Percentiles rank a stretch among this genome's conserved stretches.
Evolutionary conservation across 2,113 vertebrate genomes (phyloP).

Genomic region (Crotalus helleri): DNA sequence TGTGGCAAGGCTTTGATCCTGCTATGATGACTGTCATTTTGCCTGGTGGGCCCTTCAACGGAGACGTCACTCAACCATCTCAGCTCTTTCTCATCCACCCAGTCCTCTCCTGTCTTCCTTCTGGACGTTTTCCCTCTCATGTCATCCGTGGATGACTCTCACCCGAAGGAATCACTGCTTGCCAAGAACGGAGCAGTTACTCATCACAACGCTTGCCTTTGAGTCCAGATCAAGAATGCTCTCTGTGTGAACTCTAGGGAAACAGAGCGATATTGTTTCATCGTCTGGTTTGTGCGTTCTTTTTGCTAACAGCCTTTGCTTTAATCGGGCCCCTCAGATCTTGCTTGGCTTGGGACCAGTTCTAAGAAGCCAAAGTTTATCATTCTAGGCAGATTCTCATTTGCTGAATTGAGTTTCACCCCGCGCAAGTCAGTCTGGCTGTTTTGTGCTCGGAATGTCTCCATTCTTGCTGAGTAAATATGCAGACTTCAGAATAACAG

Average conservation of each 20-base stretch:
- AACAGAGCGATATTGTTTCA: constrained; percentile 38
- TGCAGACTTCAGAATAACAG: constrained; percentile 4
- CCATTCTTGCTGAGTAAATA: constrained; percentile 28
- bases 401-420: constrained; percentile 54
- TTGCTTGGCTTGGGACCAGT: constrained; percentile 40
- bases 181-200: background rate
- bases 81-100: background rate
- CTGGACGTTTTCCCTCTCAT: background rate
- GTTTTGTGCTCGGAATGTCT: constrained; percentile 45
- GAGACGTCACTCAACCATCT: background rate
- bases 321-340: constrained; percentile 33
- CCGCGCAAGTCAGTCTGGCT: constrained; percentile 52
- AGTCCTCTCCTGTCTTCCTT: background rate
- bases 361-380: constrained; percentile 41
- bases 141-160: background rate
- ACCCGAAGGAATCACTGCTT: background rate
- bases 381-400: constrained; percentile 40
- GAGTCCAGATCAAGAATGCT: background rate
- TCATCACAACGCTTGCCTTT: background rate
- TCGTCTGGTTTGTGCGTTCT: constrained; percentile 32
- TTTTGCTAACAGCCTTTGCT: constrained; percentile 12
- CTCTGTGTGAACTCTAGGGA: background rate
- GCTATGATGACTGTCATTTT: background rate
- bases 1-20: background rate
- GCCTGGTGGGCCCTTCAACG: no score